These are phyloP conservation scores for Platysternon megacephalum DNA, from an alignment of 2,113 vertebrate genomes.

Conservation along the genomic window DNA sequence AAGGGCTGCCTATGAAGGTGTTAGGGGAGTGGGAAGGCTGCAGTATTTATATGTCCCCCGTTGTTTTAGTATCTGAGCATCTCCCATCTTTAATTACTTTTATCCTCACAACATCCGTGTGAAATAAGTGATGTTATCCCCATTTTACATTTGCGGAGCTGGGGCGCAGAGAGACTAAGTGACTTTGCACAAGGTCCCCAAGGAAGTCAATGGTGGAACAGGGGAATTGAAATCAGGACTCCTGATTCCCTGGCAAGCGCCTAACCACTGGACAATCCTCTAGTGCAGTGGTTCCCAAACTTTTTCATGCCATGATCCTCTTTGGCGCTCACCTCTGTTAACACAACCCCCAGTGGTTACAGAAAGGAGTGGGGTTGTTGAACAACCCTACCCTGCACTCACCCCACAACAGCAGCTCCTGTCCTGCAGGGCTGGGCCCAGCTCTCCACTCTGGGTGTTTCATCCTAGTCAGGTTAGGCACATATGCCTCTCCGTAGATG, in stretches of 20 bases:
- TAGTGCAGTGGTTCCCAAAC: neutral
- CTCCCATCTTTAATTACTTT: rapidly evolving
- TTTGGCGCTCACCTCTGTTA: neutral
- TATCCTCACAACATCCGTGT: neutral
- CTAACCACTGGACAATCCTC: neutral
- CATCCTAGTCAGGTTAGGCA: neutral
- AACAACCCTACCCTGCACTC: neutral
- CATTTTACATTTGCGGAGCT: neutral
- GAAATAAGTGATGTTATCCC: neutral
- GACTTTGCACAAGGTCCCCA: neutral
- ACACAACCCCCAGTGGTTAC: neutral
- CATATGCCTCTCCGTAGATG: neutral
- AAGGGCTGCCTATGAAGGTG: neutral
- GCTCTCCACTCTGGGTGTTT: neutral
- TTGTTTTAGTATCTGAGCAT: neutral
- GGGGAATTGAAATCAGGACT: neutral
- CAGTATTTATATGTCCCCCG: neutral
- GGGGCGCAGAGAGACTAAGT: neutral
- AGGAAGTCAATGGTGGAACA: neutral
- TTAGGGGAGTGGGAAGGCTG: rapidly evolving
- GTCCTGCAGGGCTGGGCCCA: neutral
- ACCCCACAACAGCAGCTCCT: neutral
- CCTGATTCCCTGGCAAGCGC: neutral
- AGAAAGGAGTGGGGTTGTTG: neutral
- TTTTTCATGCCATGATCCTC: neutral